Percentiles rank a stretch among this genome's conserved stretches.
phyloP scores from a whole-genome alignment of 2,888 invertebrate species.

The Trichopoda pennipes region DNA sequence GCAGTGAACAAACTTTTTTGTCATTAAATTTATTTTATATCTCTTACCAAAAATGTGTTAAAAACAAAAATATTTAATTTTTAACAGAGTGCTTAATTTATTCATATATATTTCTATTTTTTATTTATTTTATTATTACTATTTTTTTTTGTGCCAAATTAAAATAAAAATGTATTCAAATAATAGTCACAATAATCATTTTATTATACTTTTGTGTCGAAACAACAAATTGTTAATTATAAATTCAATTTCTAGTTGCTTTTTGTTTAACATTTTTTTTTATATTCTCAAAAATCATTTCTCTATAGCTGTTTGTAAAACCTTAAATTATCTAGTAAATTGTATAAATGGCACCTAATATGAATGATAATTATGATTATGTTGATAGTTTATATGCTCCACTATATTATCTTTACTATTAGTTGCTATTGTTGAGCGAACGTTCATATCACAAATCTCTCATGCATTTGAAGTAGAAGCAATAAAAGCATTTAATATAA shows the following conservation, averaged over 20 bases:
- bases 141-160: neutral
- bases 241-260: neutral
- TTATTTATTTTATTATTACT: too few relatives aligned
- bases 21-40: too few relatives aligned
- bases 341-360: conserved; percentile 54
- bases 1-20: too few relatives aligned
- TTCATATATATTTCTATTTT: too few relatives aligned
- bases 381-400: neutral
- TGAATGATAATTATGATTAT: conserved; percentile 33
- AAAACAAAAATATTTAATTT: neutral
- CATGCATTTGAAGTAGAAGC: conserved; percentile 9
- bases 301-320: neutral
- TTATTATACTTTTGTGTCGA: neutral
- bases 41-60: too few relatives aligned
- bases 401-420: conserved; percentile 5
- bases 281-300: conserved; percentile 10
- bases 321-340: neutral
- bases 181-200: neutral
- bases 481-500: conserved; percentile 13
- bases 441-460: conserved; percentile 22
- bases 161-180: neutral
- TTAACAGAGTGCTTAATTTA: too few relatives aligned
- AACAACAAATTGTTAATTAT: neutral
- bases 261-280: neutral
- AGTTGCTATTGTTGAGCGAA: conserved; percentile 15